Percentiles rank a stretch among this genome's conserved stretches.
Conservation (phyloP, 2,113 vertebrate species). For the Rhizomys pruinosus region DNA sequence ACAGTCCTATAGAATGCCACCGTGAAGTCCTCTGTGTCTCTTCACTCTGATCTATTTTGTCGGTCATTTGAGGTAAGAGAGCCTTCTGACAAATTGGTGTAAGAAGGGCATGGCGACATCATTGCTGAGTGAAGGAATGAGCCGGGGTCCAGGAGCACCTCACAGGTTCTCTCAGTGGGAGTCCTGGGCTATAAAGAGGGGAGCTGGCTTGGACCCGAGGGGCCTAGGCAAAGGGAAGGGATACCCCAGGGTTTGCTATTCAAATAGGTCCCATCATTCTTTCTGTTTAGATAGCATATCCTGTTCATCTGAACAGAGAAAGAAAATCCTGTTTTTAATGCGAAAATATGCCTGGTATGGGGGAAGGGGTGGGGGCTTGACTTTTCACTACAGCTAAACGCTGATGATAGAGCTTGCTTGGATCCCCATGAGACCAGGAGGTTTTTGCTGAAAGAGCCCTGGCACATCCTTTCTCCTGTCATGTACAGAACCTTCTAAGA, state of each 20-base stretch:
- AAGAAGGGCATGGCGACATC: neutral
- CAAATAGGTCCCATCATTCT: constrained; percentile 27
- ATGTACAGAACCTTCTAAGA: constrained; percentile 42
- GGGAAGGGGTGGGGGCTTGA: neutral
- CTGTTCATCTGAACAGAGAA: constrained; percentile 26
- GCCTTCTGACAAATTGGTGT: neutral
- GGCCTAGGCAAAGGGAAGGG: too few species aligned
- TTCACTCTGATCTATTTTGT: neutral
- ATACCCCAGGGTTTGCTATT: neutral
- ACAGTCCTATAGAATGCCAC: too few species aligned
- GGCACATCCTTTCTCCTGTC: neutral
- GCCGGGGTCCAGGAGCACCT: too few species aligned
- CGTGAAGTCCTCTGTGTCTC: neutral
- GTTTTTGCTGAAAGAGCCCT: constrained; percentile 50
- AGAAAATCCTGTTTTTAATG: constrained; percentile 65
- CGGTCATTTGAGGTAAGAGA: neutral
- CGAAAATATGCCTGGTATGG: constrained; percentile 51
- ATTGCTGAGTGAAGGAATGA: neutral
- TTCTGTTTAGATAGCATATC: constrained; percentile 50
- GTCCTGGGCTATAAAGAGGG: neutral
- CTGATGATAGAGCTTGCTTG: constrained; percentile 52
- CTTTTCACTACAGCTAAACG: constrained; percentile 64
- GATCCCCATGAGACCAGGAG: constrained; percentile 59
- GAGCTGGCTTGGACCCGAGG: neutral
- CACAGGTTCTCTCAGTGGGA: neutral